Evolutionary conservation across 1,140 invertebrate species (phyloP).

Genomic region (Euborellia annulipes): DNA sequence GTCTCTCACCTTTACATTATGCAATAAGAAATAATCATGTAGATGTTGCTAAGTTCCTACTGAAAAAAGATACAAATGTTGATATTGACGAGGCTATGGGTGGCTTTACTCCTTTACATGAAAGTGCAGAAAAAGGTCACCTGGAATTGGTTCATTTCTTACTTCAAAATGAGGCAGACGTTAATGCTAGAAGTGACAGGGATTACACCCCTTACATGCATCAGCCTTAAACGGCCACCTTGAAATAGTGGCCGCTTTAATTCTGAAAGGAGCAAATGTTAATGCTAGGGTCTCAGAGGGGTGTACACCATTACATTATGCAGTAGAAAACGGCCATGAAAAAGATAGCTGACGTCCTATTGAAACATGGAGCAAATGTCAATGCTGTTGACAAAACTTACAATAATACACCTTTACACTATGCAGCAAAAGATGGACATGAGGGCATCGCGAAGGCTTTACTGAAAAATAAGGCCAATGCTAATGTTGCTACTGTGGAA

Average conservation of each 20-base stretch:
- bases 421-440: conserved; percentile 9
- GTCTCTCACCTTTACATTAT: conserved; percentile 1
- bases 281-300: not conserved
- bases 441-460: too few relatives aligned
- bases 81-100: conserved; percentile 6
- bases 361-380: conserved; percentile 37
- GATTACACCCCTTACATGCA: not conserved
- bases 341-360: conserved; percentile 36
- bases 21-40: not conserved
- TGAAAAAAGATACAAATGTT: too few relatives aligned
- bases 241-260: conserved; percentile 7
- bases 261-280: not conserved
- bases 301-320: conserved; percentile 7
- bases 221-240: conserved; percentile 1
- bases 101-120: conserved; percentile 8
- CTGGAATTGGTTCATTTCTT: conserved; percentile 10
- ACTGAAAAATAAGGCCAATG: conserved; percentile 15
- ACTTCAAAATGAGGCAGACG: conserved; percentile 7
- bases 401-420: conserved; percentile 18
- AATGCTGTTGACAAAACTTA: conserved; percentile 11
- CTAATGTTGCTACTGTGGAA: conserved; percentile 17
- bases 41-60: conserved; percentile 1
- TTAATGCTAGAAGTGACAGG: conserved; percentile 7
- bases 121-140: conserved; percentile 8
- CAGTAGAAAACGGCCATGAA: conserved; percentile 25